Percentiles rank a stretch among this genome's conserved stretches.
Evolutionary conservation across 2,888 invertebrate genomes (phyloP).

Genomic region (Laspeyria flexula): DNA sequence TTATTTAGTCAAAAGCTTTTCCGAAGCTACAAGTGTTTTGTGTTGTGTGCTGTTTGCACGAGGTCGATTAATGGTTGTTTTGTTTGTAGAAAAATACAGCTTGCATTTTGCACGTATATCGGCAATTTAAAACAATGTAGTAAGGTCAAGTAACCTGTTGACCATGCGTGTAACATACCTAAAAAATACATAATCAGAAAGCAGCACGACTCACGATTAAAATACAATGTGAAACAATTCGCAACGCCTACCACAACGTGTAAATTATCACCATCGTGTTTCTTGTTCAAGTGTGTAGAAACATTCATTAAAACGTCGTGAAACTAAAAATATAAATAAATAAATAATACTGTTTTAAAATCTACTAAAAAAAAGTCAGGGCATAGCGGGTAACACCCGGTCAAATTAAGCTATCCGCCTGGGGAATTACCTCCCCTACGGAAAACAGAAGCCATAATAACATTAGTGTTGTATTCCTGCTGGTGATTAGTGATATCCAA

Average conservation of each 20-base stretch:
- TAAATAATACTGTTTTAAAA: not conserved
- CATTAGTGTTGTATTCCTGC: too few relatives aligned
- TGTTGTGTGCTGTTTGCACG: too few relatives aligned
- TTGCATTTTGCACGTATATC: not conserved
- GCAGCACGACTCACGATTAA: slow-evolving; percentile 4
- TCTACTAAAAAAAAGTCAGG: too few relatives aligned
- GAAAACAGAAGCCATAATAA: too few relatives aligned
- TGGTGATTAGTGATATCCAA: too few relatives aligned
- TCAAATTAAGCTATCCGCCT: too few relatives aligned
- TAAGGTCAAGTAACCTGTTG: slow-evolving; percentile 3
- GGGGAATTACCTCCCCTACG: too few relatives aligned
- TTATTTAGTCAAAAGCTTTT: too few relatives aligned
- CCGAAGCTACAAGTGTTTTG: too few relatives aligned
- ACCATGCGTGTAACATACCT: slow-evolving; percentile 1
- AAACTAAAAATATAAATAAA: not conserved
- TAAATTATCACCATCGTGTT: slow-evolving; percentile 2
- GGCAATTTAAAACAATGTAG: not conserved
- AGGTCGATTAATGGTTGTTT: too few relatives aligned
- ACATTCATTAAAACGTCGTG: not conserved
- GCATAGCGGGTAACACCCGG: too few relatives aligned
- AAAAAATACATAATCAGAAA: slow-evolving; percentile 2
- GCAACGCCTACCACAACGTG: not conserved
- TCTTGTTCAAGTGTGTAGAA: not conserved
- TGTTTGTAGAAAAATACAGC: not conserved
- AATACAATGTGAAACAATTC: slow-evolving; percentile 3